Base-by-base conservation (phyloP, 1,140 invertebrate species). In the Drosophila sp. region DNA sequence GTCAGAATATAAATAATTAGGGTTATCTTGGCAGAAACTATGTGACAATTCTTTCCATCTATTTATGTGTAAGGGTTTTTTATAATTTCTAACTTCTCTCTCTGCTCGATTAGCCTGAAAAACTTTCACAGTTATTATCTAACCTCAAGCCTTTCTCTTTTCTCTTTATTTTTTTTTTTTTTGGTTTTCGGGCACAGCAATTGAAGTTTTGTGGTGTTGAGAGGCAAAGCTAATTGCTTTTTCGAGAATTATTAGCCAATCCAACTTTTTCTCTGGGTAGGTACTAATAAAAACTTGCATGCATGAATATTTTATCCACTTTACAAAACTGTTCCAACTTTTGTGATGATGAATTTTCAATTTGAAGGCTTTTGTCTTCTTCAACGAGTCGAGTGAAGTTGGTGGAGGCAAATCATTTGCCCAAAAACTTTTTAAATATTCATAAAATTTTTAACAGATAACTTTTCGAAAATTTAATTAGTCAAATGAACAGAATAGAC, bases 331-430 rank as follows among this genome's bases (percentile, higher is more conserved):
- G 77, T 80, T 83, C 44, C 76, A 87, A 87, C 83, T 87, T 87
- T 87, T 87, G 79, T 87, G 84, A 87, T 87, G 83, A 87, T 87
- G 83, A 87, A 87, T 87, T 87, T 87, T 82, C 83, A 89, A 87
- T 87, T 87, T 83, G 84, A 74, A 76, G 72, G 73, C 75, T 71
- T 81, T 86, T 86, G 83, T 86, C 83, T 87, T 79, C 62, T 50
- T 17, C 65, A 33, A 40, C 38, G 50, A 58, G 66, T 54, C 60
- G 11, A 25, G 30, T 50, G 44, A 50, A 50, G 44, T 50, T 50
- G 44, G 44, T 50, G 55, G 71, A 69, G 55, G 60, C 76, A 56
- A 85, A 85, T 83, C 81, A 78, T 78, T 86, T 81, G 78, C 47
- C 69, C 38, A 23, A 70, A 73, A 68, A 75, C 23, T 87, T 87